Conservation (phyloP, 1,140 invertebrate genomes). For the Lutraria rhynchaena region DNA sequence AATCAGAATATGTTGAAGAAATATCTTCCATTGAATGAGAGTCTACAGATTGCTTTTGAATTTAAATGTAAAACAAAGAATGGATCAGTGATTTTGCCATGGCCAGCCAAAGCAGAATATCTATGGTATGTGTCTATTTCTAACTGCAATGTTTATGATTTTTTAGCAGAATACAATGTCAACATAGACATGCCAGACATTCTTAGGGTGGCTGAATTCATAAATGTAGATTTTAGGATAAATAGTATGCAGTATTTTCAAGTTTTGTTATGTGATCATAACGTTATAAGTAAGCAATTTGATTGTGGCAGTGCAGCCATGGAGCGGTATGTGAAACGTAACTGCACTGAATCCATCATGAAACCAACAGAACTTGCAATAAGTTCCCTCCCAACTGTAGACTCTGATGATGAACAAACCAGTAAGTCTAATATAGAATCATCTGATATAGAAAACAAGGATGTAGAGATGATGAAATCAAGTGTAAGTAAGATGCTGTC, state of each 20-base stretch:
- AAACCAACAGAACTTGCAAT: no score
- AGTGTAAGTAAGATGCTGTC: neutral
- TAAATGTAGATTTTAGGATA: neutral
- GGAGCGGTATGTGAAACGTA: conserved; percentile 34
- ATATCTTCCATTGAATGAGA: neutral
- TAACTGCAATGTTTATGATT: conserved; percentile 49
- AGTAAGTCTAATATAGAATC: neutral
- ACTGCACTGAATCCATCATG: conserved; percentile 20
- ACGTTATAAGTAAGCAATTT: conserved; percentile 57
- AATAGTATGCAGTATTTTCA: conserved; percentile 8
- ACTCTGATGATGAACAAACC: neutral
- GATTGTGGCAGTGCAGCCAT: conserved; percentile 62
- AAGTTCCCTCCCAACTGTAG: neutral
- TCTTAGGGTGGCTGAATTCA: conserved; percentile 58
- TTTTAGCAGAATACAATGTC: conserved; percentile 49
- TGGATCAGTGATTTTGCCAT: conserved; percentile 47
- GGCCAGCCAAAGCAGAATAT: conserved; percentile 54
- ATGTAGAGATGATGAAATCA: neutral
- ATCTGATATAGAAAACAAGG: neutral
- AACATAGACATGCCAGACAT: conserved; percentile 16
- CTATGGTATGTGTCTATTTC: conserved; percentile 33
- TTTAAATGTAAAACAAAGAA: conserved; percentile 20
- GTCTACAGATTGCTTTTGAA: conserved; percentile 32
- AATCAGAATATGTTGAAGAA: conserved; percentile 25
- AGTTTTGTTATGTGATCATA: conserved; percentile 16